A percentile compares a stretch with the other conserved stretches of the same genome.
Evolutionary conservation across 2,888 invertebrate species (phyloP).

Genomic region (Heteromurus nitidus): DNA sequence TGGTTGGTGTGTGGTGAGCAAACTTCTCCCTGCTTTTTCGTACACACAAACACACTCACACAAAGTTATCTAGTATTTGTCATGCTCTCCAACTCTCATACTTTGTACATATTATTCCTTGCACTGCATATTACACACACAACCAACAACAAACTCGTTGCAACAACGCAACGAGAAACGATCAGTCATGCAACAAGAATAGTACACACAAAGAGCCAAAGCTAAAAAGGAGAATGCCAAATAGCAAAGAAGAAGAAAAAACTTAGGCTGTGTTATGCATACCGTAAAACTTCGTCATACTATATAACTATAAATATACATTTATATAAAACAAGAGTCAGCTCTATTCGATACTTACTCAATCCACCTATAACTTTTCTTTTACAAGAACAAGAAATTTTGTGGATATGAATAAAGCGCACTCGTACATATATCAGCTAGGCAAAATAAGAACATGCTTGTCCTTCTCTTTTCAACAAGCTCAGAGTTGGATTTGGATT

Average conservation of each 20-base stretch:
- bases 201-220: conserved; percentile 2
- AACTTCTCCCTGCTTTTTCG: conserved; percentile 10
- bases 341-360: neutral
- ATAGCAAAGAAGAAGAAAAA: neutral
- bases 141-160: conserved; percentile 18
- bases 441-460: too few species aligned
- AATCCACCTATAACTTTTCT: neutral
- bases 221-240: neutral
- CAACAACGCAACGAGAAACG: too few species aligned
- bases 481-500: too few species aligned
- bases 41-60: neutral
- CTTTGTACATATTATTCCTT: too few species aligned
- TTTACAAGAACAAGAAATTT: neutral
- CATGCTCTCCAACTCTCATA: neutral
- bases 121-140: neutral
- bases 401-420: neutral
- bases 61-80: conserved; percentile 4
- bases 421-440: neutral
- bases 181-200: conserved; percentile 29
- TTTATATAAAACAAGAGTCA: neutral
- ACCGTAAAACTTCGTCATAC: neutral
- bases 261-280: neutral
- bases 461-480: too few species aligned
- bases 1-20: too few species aligned
- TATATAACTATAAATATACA: neutral